Conservation (phyloP, 2,888 invertebrate species). For the Schrankia costaestrigalis region DNA sequence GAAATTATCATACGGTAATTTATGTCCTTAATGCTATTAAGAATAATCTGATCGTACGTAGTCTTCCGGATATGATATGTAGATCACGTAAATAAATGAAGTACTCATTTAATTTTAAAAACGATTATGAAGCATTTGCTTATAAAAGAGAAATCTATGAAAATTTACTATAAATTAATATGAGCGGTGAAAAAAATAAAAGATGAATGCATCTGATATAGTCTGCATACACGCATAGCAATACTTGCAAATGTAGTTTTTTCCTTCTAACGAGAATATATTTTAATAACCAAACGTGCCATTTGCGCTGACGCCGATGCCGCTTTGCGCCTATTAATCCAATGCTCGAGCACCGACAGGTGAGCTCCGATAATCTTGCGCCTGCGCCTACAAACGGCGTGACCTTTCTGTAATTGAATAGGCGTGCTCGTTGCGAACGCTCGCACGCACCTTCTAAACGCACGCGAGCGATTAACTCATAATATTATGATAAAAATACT, state of each 20-base stretch:
- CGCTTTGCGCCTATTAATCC: slow-evolving; percentile 45
- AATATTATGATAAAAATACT: slow-evolving; percentile 31
- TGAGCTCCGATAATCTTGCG: slow-evolving; percentile 72
- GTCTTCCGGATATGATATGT: too few relatives aligned
- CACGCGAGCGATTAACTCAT: slow-evolving; percentile 57
- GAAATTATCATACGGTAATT: too few relatives aligned
- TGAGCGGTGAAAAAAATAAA: slow-evolving; percentile 21
- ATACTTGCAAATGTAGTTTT: slow-evolving; percentile 20
- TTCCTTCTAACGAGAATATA: slow-evolving; percentile 30
- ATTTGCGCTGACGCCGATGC: slow-evolving; percentile 12
- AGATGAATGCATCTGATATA: slow-evolving; percentile 18
- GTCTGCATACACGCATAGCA: slow-evolving; percentile 19
- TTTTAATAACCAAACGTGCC: slow-evolving; percentile 34
- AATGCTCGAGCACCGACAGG: slow-evolving; percentile 60
- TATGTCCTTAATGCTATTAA: too few relatives aligned
- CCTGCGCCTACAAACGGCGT: slow-evolving; percentile 62
- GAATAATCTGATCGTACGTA: too few relatives aligned
- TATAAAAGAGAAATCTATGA: slow-evolving; percentile 2
- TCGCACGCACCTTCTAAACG: slow-evolving; percentile 65
- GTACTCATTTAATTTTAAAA: too few relatives aligned
- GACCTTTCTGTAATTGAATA: slow-evolving; percentile 79
- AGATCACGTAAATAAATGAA: too few relatives aligned
- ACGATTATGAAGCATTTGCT: background rate
- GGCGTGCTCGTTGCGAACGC: slow-evolving; percentile 58
- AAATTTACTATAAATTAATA: slow-evolving; percentile 6